Evolutionary conservation across 2,797 vertebrate genomes (phyloP).

Genomic region (Fringilla coelebs): DNA sequence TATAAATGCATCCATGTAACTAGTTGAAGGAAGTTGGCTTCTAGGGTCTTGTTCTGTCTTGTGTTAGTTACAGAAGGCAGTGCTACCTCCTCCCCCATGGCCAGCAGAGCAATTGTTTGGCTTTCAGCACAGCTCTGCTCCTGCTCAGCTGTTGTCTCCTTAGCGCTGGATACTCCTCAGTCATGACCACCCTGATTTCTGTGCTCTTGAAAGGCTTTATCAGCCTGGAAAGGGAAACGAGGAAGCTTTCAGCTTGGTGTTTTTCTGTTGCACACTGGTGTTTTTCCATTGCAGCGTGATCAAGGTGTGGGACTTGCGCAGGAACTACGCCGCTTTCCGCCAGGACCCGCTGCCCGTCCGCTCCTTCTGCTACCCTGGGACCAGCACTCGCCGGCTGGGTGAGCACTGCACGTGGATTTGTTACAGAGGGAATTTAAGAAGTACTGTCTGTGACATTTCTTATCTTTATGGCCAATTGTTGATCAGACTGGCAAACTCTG

Average conservation of each 20-base stretch:
- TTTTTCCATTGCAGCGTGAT: conserved; percentile 81
- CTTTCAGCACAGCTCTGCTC: not conserved
- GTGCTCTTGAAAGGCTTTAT: not conserved
- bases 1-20: not conserved
- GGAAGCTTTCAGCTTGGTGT: too few relatives aligned
- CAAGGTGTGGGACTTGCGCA: conserved; percentile 96
- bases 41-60: not conserved
- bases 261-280: too few relatives aligned
- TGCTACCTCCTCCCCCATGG: not conserved
- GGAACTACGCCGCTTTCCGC: conserved; percentile 83
- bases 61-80: not conserved
- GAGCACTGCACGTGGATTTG: not conserved
- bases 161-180: not conserved
- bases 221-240: not conserved
- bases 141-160: not conserved
- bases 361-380: conserved; percentile 88
- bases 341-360: conserved; percentile 86
- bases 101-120: not conserved
- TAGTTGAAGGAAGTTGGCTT: not conserved
- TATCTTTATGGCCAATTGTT: not conserved
- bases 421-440: not conserved
- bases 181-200: not conserved
- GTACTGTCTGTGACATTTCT: not conserved
- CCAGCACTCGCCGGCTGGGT: conserved; percentile 90
- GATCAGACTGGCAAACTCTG: not conserved